Evolutionary conservation across 2,113 vertebrate species (phyloP), one percentile per base, ranked within the genome.

Genomic region (Phylloscopus whistleri): DNA sequence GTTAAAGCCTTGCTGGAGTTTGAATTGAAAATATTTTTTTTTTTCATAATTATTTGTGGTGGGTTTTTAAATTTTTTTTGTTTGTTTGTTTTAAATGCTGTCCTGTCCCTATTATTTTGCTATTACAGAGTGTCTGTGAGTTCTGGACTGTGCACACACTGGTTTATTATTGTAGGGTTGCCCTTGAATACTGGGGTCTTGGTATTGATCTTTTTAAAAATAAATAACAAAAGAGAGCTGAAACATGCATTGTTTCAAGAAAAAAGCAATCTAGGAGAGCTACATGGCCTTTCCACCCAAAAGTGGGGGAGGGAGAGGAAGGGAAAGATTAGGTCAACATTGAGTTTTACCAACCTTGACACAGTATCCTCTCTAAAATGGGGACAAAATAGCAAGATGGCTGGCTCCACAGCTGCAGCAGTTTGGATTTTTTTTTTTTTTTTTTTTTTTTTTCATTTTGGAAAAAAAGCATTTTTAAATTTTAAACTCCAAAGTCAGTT

Each of bases 361-460:
- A 97, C 93, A 95, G 94, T 96, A 87, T 94, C 94, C 96, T 97
- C 96, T 95, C 96, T 97, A 97, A 96, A 97, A 97, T 97, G 97
- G 96, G 97, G 96, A 96, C 97, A 97, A 98, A 98, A 97, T 98
- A 95, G 93, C 97, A 98, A 97, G 97, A 98, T 95, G 97, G 92
- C 97, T 98, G 96, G 97, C 96, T 97, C 70, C 92, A 90, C 95
- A 97, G 96, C 95, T 97, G 97, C 96, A 97, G 97, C 97, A 94
- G 58, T 59, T 91, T 86, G 60, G 27, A 15, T 73, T 64, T 92
- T 62, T 48, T 88, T 84, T 55, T 87, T 88, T 60, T 13, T 70
- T 7, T 8, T 39, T 23, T n/a, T 80, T 84, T 35, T 46, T 51
- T 41, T 41, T 41, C 13, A 41, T 89, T 69, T 91, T 86, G 52